Conservation (phyloP, 2,113 vertebrate species). For the Hyaena hyaena region DNA sequence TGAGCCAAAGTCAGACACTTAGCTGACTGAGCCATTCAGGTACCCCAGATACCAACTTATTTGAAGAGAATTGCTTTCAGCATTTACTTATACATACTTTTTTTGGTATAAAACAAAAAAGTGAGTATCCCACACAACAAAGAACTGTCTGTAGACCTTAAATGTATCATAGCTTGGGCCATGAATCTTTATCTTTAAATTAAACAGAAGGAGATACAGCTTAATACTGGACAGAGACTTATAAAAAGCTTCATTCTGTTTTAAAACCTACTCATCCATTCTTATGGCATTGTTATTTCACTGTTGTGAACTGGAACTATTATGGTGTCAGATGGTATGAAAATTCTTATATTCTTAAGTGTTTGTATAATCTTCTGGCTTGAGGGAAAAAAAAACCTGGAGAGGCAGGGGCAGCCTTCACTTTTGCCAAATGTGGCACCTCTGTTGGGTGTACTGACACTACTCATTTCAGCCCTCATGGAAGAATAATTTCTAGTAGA, state of each 20-base stretch:
- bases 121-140: neutral
- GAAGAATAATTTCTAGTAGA: neutral
- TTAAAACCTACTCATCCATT: neutral
- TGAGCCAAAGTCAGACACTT: no score
- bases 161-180: neutral
- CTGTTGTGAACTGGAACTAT: neutral
- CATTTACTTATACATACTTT: neutral
- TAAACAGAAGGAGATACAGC: neutral
- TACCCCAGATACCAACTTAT: neutral
- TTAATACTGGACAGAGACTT: neutral
- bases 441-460: neutral
- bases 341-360: neutral
- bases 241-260: neutral
- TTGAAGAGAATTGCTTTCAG: neutral
- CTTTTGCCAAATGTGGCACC: neutral
- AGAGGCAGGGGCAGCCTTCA: neutral
- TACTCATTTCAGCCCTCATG: neutral
- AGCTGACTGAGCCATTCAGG: no score
- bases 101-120: neutral
- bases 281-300: neutral
- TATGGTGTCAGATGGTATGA: neutral
- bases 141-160: neutral
- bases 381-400: neutral
- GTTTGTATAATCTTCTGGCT: neutral
- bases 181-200: neutral